Base-by-base conservation (phyloP, 2,888 invertebrate species). In the Arrhopalites spinosus region DNA sequence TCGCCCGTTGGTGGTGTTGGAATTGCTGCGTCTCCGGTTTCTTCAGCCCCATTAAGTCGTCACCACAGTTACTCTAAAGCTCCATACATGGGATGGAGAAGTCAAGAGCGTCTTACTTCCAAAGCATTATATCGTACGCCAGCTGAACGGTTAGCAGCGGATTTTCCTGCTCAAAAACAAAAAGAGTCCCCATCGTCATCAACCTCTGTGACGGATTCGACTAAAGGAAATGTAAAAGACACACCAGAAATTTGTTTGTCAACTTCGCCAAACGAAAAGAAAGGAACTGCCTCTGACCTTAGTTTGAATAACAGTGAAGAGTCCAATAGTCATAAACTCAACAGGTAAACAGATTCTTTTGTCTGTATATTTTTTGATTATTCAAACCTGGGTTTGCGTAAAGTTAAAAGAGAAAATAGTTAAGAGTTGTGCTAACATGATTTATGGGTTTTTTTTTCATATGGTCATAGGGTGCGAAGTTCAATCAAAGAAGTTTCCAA, bases 401-500 rank as follows among this genome's bases (percentile, higher is more conserved):
- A n/a, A n/a, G n/a, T n/a, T n/a, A n/a, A n/a, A n/a, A n/a, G n/a
- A n/a, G n/a, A n/a, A n/a, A n/a, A n/a, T n/a, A n/a, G n/a, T n/a
- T n/a, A n/a, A n/a, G n/a, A n/a, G n/a, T n/a, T n/a, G n/a, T n/a
- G n/a, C n/a, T n/a, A n/a, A n/a, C n/a, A n/a, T n/a, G n/a, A n/a
- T n/a, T n/a, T n/a, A n/a, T n/a, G n/a, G n/a, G n/a, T n/a, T 36
- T 43, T 45, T 2, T 66, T 43, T 25, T n/a, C 43, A 2, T 43
- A 7, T 29, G 25, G 7, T 11, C 17, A 88, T 2, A 90, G 90
- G 84, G 93, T 93, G 78, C 92, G 92, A 85, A 90, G 93, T 79
- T 94, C 93, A 76, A 95, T 95, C 85, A 94, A 94, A 86, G 94
- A 94, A 87, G 95, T 95, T 81, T 95, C 95, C 80, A 94, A 94